Base-by-base conservation (phyloP, 1,140 invertebrate species). In the Tetragonula clypearis region DNA sequence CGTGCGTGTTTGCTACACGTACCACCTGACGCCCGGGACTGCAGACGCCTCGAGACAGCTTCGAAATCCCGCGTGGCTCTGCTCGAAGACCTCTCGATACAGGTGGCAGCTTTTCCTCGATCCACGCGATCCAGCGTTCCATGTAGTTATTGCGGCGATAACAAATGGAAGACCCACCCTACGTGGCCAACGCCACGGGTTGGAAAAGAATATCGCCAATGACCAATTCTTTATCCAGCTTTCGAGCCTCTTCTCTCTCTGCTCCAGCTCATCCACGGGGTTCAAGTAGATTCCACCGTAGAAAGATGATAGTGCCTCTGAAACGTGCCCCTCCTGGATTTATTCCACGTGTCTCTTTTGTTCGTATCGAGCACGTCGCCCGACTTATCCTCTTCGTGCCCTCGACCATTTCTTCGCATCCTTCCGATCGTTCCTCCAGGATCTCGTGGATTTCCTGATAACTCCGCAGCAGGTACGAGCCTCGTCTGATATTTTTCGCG, bases 221-320 rank as follows among this genome's bases (percentile, higher is more conserved):
- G 73, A 89, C 65, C 85, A 76, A 82, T 84, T 79, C 74, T 66
- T 30, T 41, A 68, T 19, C 35, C 41, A 53, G 80, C 73, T 84
- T 80, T 15, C 23, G 1, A 74, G 26, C 35, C 72, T 55, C 14
- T 58, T 35, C 30, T 60, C 73, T 62, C 72, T 62, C 62, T n/a
- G 19, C 35, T 78, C 49, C 41, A 78, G n/a, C 53, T 84, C 73
- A 62, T 76, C 75, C 79, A 35, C 41, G 41, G 49, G 6, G 35
- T 73, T 89, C 83, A 81, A 88, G 85, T 58, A 84, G 87, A 88
- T 89, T 87, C 84, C 12, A 73, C 65, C 58, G 53, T 30, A 26
- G 79, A 86, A 81, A 75, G 87, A 69, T 49, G 85, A 86, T 65
- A 83, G 79, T 15, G 56, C 62, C 17, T 56, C 35, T 41, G n/a